A percentile compares a stretch with the other conserved stretches of the same genome.
Evolutionary conservation across 2,797 vertebrate species (phyloP).

Genomic region (Setipinna tenuifilis): DNA sequence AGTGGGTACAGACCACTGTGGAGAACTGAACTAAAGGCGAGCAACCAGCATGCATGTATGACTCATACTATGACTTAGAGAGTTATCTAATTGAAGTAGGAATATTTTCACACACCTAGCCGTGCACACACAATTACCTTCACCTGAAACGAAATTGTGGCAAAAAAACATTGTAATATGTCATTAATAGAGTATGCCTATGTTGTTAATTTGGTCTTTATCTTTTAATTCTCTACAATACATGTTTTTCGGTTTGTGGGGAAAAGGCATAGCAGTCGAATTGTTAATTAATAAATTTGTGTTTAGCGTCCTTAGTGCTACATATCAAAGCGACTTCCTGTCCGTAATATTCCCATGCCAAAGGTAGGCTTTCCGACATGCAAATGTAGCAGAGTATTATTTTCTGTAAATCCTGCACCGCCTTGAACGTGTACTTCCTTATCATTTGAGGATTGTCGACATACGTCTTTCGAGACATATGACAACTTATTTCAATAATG

Average conservation of each 20-base stretch:
- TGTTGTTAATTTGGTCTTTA: background rate
- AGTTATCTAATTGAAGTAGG: slow-evolving; percentile 16
- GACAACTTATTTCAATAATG: background rate
- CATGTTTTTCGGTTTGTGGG: background rate
- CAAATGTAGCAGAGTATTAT: background rate
- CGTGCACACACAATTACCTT: too few relatives aligned
- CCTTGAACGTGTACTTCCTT: background rate
- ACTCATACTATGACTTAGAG: slow-evolving; percentile 20
- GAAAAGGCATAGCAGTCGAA: background rate
- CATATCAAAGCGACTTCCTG: background rate
- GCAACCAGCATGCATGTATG: slow-evolving; percentile 6
- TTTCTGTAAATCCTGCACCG: background rate
- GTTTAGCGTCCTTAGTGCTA: background rate
- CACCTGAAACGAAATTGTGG: background rate
- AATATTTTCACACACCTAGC: slow-evolving; percentile 3
- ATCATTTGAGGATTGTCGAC: background rate
- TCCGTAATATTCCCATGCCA: background rate
- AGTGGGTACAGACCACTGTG: background rate
- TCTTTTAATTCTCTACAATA: background rate
- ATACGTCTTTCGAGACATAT: background rate
- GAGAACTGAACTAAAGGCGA: background rate
- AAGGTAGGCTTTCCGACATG: background rate
- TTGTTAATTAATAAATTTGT: background rate
- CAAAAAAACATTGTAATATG: background rate
- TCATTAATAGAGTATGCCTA: background rate